A percentile compares a stretch with the other conserved stretches of the same genome.
phyloP scores from a whole-genome alignment of 2,888 invertebrate genomes.

The Zhuqinia jingwanae region DNA sequence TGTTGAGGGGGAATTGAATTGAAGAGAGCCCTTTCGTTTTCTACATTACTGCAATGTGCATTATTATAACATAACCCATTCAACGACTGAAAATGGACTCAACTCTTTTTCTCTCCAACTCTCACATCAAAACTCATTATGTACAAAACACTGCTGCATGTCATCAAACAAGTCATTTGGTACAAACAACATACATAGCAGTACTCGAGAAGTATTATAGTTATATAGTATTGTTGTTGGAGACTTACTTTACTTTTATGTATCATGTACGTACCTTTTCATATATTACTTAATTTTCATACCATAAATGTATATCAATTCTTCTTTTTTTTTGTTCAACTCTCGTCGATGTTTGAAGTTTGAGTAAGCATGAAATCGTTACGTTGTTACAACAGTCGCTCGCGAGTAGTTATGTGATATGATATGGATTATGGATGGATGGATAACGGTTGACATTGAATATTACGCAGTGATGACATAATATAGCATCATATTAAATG shows the following conservation, averaged over 20 bases:
- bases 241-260: not conserved
- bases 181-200: not conserved
- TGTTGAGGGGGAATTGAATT: no score
- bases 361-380: constrained; percentile 45
- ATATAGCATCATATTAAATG: not conserved
- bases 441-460: constrained; percentile 64
- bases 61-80: no score
- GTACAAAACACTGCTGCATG: no score
- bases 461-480: constrained; percentile 42
- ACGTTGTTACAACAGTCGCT: not conserved
- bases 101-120: no score
- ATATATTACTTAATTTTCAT: constrained; percentile 35
- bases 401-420: not conserved
- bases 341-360: not conserved
- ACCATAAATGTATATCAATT: constrained; percentile 31
- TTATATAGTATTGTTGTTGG: not conserved
- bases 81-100: constrained; percentile 19
- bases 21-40: constrained; percentile 15
- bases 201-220: no score
- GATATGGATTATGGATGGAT: not conserved
- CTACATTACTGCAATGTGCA: not conserved
- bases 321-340: not conserved
- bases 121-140: no score
- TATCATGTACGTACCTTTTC: no score
- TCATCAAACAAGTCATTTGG: constrained; percentile 11